A percentile compares a stretch with the other conserved stretches of the same genome.
These are phyloP conservation scores for Tipula confusa DNA, from an alignment of 2,888 invertebrate genomes.

Conservation along the genomic window DNA sequence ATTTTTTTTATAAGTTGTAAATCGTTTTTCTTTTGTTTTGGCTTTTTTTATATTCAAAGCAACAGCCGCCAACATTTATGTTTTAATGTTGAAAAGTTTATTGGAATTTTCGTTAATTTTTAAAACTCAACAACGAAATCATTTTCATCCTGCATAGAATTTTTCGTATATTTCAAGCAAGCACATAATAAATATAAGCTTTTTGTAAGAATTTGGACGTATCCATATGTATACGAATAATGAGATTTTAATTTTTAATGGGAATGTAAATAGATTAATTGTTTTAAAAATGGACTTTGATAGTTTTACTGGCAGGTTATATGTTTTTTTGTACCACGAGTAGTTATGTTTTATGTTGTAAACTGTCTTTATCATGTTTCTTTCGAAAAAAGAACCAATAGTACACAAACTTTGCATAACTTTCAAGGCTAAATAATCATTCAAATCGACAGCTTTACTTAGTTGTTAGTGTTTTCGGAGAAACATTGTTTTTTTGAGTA, in stretches of 20 bases:
- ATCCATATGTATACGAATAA: neutral
- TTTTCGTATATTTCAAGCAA: neutral
- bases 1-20: neutral
- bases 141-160: neutral
- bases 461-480: no score
- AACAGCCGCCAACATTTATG: neutral
- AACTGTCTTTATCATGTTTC: no score
- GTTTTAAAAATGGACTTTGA: neutral
- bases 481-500: no score
- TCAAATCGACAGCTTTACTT: no score
- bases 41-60: neutral
- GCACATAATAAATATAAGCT: neutral
- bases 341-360: no score
- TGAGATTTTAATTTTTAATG: constrained; percentile 20
- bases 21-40: neutral
- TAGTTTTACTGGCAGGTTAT: neutral
- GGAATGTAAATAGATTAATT: neutral
- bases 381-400: no score
- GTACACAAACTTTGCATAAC: no score
- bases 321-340: no score
- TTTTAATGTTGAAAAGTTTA: neutral
- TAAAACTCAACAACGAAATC: neutral
- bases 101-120: neutral
- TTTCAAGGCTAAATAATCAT: no score
- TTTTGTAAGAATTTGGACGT: neutral